Conservation (phyloP, 2,113 vertebrate genomes). For the Corythornis cristatus region DNA sequence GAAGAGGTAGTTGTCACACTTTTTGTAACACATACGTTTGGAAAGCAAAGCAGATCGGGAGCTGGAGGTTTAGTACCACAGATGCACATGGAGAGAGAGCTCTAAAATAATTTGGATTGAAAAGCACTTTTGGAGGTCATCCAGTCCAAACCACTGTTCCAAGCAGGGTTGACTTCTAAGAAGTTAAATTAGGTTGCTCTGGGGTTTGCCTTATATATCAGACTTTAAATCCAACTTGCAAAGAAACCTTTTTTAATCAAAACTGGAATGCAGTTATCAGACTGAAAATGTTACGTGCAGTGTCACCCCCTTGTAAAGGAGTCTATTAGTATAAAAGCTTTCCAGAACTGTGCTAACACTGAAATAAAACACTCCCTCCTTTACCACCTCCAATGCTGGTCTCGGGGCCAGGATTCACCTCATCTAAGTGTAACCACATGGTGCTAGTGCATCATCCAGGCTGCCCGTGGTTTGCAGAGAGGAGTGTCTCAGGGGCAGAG, state of each 20-base stretch:
- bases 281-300: neutral
- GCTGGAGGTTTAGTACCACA: slow-evolving; percentile 10
- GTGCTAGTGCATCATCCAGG: neutral
- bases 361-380: neutral
- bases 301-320: neutral
- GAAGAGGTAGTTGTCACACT: slow-evolving; percentile 23
- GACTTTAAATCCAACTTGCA: neutral
- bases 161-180: neutral
- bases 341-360: neutral
- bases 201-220: neutral
- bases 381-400: neutral
- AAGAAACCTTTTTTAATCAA: slow-evolving; percentile 28
- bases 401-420: neutral
- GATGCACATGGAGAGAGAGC: neutral
- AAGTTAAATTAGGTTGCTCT: neutral
- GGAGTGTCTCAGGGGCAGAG: neutral
- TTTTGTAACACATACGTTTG: neutral
- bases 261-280: neutral
- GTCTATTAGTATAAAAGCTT: neutral
- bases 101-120: slow-evolving; percentile 10
- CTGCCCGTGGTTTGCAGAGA: neutral
- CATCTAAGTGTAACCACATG: neutral
- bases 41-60: slow-evolving; percentile 19
- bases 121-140: slow-evolving; percentile 52
- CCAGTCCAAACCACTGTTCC: slow-evolving; percentile 15